Conservation (phyloP, 2,113 vertebrate species). For the Empidonax traillii region DNA sequence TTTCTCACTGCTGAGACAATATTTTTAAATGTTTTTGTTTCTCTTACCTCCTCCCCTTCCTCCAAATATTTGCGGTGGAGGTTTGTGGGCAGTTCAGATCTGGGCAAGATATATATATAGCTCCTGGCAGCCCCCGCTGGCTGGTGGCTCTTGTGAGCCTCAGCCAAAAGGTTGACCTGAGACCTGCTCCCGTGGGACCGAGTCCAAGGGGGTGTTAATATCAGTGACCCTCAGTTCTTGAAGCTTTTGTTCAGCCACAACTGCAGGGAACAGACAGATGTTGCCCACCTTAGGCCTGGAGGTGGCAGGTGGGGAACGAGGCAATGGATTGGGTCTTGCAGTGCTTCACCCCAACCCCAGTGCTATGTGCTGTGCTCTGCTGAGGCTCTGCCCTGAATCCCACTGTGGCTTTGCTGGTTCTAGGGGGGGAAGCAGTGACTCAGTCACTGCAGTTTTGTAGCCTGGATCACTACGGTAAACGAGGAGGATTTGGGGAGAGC, state of each 20-base stretch:
- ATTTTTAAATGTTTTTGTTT: background rate
- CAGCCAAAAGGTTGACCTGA: background rate
- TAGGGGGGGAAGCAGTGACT: background rate
- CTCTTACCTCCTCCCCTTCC: background rate
- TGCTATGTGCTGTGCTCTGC: background rate
- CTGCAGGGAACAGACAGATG: background rate
- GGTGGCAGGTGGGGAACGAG: background rate
- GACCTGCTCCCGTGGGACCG: background rate
- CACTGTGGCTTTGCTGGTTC: background rate
- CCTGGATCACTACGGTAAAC: rapidly evolving
- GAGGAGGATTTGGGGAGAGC: rapidly evolving
- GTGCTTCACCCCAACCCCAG: rapidly evolving
- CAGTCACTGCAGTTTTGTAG: rapidly evolving
- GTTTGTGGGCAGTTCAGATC: background rate
- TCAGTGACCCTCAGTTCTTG: background rate
- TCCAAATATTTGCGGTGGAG: background rate
- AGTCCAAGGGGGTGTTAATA: background rate
- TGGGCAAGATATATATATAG: background rate
- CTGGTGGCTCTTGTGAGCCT: background rate
- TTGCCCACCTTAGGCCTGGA: background rate
- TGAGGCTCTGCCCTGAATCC: background rate
- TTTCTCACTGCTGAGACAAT: background rate
- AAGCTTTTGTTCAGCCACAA: background rate
- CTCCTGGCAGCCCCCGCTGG: background rate
- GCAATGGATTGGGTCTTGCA: rapidly evolving